phyloP scores from a whole-genome alignment of 1,140 invertebrate species.

The Rhagoletis zephyria region DNA sequence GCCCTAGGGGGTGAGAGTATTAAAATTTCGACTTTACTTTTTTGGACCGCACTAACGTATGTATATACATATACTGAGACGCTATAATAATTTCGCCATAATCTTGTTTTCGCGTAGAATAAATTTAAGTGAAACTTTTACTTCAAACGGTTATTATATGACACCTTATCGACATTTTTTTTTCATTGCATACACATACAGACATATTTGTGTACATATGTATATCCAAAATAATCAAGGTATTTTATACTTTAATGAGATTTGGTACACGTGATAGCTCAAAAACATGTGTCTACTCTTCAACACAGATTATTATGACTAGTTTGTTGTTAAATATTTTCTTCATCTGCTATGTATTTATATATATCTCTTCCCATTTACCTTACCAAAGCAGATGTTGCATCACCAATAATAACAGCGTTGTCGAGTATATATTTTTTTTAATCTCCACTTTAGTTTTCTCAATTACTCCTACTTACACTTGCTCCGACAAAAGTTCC shows the following conservation, averaged over 20 bases:
- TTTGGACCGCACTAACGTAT: no score
- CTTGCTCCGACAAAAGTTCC: not conserved
- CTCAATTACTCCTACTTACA: not conserved
- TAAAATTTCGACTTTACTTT: no score
- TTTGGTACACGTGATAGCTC: slow-evolving; percentile 5
- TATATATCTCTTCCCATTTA: not conserved
- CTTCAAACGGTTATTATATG: no score
- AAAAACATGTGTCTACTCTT: slow-evolving; percentile 15
- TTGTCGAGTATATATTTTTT: not conserved
- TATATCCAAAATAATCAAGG: not conserved
- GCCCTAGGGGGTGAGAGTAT: no score
- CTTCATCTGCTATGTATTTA: not conserved
- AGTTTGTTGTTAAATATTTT: not conserved
- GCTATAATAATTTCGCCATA: no score
- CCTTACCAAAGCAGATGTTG: not conserved
- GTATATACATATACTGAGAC: no score
- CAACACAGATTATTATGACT: not conserved
- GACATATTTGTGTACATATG: no score
- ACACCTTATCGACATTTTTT: no score
- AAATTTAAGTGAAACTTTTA: no score
- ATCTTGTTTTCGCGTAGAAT: no score
- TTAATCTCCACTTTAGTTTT: not conserved
- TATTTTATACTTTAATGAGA: not conserved
- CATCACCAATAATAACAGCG: not conserved
- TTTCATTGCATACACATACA: no score